Conservation (phyloP, 2,888 invertebrate species). For the Scrobipalpa atriplicella region DNA sequence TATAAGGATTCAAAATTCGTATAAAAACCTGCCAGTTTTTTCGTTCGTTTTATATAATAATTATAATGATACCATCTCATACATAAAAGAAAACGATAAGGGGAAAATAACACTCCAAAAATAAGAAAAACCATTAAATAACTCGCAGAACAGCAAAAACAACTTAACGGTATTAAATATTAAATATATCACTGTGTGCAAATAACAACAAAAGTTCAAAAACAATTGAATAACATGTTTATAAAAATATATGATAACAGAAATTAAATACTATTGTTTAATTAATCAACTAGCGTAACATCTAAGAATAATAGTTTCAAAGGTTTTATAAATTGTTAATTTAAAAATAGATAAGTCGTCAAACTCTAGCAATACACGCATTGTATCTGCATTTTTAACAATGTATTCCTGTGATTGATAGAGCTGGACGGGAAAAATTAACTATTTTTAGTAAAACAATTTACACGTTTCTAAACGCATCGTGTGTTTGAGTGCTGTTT, state of each 20-base stretch:
- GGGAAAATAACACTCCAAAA: constrained; percentile 57
- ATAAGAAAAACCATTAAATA: constrained; percentile 32
- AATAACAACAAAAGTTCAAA: constrained; percentile 28
- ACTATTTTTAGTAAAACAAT: constrained; percentile 40
- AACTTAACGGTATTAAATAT: constrained; percentile 28
- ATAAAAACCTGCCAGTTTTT: constrained; percentile 45
- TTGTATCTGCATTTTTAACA: no score
- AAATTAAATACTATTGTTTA: constrained; percentile 27
- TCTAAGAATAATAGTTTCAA: constrained; percentile 29
- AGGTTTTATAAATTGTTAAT: constrained; percentile 25
- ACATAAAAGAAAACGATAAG: constrained; percentile 44
- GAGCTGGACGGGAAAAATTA: constrained; percentile 17
- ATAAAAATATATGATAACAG: constrained; percentile 21
- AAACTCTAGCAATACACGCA: neutral
- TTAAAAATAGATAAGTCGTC: constrained; percentile 20
- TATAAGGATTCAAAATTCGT: constrained; percentile 41
- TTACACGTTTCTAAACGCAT: constrained; percentile 49
- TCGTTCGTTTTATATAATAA: constrained; percentile 50
- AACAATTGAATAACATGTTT: constrained; percentile 27
- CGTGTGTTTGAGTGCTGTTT: constrained; percentile 48
- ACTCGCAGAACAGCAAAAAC: constrained; percentile 30
- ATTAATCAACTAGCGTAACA: constrained; percentile 33
- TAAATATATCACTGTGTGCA: constrained; percentile 32
- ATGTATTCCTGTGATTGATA: neutral
- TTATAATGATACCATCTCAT: constrained; percentile 60